A percentile compares a stretch with the other conserved stretches of the same genome.
phyloP scores from a whole-genome alignment of 2,113 vertebrate species.

The Embiotoca jacksoni region DNA sequence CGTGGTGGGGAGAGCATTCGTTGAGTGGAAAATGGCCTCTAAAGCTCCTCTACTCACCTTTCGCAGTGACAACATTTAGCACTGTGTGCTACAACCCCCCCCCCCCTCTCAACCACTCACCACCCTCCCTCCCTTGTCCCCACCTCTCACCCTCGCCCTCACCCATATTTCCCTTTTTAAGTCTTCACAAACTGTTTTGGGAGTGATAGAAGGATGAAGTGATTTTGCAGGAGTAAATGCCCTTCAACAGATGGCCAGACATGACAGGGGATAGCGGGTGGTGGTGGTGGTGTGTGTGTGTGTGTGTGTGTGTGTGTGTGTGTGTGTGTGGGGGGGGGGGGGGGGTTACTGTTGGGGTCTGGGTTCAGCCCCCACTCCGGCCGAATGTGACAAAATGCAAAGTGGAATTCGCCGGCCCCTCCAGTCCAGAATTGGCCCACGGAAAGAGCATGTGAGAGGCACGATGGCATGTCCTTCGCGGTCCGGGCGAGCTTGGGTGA shows the following conservation, averaged over 20 bases:
- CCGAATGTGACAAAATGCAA: conserved; percentile 91
- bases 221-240: conserved; percentile 86
- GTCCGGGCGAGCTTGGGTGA: conserved; percentile 85
- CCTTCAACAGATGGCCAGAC: conserved; percentile 87
- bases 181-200: conserved; percentile 78
- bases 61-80: conserved; percentile 86
- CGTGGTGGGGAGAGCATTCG: conserved; percentile 60
- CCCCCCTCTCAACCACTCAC: conserved; percentile 29
- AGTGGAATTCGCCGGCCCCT: conserved; percentile 84
- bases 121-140: background rate
- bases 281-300: background rate
- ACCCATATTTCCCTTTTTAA: conserved; percentile 71
- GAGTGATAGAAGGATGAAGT: conserved; percentile 77
- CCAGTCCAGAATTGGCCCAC: conserved; percentile 86
- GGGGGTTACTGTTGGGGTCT: conserved; percentile 17
- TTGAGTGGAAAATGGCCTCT: conserved; percentile 85
- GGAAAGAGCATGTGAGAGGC: conserved; percentile 85
- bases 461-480: conserved; percentile 88
- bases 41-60: conserved; percentile 84
- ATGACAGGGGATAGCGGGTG: conserved; percentile 57
- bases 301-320: too few relatives aligned
- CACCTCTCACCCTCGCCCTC: conserved; percentile 29
- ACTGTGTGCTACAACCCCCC: conserved; percentile 43
- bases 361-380: conserved; percentile 59
- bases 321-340: too few relatives aligned